These are phyloP conservation scores for Anolis carolinensis DNA, from an alignment of 2,113 vertebrate genomes.

Conservation along the genomic window DNA sequence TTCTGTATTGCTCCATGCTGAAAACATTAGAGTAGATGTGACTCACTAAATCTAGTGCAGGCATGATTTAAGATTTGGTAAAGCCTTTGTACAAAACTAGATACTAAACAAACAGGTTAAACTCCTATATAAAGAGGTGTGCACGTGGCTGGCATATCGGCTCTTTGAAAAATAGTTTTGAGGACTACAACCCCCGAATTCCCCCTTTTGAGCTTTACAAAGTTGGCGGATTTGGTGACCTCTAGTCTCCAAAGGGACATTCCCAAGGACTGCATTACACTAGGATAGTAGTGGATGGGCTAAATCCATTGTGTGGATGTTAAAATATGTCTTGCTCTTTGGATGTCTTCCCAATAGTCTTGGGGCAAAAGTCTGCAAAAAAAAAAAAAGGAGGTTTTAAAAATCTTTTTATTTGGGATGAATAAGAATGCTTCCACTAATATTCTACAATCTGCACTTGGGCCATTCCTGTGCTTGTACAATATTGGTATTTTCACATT, in stretches of 20 bases:
- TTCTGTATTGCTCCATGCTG: neutral
- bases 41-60: conserved; percentile 24
- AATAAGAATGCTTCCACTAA: conserved; percentile 1
- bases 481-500: neutral
- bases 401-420: neutral
- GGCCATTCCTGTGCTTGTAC: neutral
- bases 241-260: no score
- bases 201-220: no score
- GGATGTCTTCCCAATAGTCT: neutral
- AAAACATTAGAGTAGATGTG: neutral
- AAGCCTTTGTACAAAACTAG: neutral
- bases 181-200: no score
- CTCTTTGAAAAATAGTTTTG: no score
- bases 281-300: neutral
- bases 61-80: conserved; percentile 11
- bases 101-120: neutral
- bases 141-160: neutral
- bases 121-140: neutral
- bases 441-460: conserved; percentile 2
- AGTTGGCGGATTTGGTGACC: no score
- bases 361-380: conserved; percentile 17
- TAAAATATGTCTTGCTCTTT: neutral
- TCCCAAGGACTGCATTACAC: no score
- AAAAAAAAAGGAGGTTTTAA: no score
- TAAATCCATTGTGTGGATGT: neutral